These are phyloP conservation scores for Florisuga fusca DNA, from an alignment of 2,797 vertebrate genomes.

Conservation along the genomic window DNA sequence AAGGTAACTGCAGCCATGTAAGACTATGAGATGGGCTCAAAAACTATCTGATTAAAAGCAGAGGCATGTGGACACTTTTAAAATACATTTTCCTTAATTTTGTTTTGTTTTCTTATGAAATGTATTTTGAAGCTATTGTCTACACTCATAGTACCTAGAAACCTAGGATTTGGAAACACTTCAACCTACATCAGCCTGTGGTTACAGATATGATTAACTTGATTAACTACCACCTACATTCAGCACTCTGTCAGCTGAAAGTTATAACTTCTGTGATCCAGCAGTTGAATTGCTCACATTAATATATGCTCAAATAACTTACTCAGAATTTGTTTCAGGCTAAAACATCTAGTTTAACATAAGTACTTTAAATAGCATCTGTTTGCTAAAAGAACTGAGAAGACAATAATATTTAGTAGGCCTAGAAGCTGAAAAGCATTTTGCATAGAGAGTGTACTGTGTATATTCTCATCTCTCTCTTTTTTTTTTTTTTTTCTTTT, in stretches of 20 bases:
- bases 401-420: not conserved
- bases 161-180: not conserved
- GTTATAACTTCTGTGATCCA: not conserved
- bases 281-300: not conserved
- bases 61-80: not conserved
- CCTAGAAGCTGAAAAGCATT: not conserved
- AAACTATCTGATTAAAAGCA: not conserved
- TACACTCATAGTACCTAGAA: not conserved
- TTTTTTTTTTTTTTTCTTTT: not conserved
- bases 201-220: not conserved
- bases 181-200: not conserved
- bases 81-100: fast-evolving
- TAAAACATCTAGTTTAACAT: not conserved
- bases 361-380: not conserved
- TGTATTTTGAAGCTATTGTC: not conserved
- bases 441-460: not conserved
- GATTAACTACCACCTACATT: not conserved
- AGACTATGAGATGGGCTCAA: not conserved
- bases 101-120: not conserved
- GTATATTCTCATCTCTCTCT: not conserved
- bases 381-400: not conserved
- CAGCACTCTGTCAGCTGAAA: not conserved
- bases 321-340: not conserved
- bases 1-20: not conserved
- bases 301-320: not conserved